Base-by-base conservation (phyloP, 2,113 vertebrate species). In the Ictalurus furcatus region DNA sequence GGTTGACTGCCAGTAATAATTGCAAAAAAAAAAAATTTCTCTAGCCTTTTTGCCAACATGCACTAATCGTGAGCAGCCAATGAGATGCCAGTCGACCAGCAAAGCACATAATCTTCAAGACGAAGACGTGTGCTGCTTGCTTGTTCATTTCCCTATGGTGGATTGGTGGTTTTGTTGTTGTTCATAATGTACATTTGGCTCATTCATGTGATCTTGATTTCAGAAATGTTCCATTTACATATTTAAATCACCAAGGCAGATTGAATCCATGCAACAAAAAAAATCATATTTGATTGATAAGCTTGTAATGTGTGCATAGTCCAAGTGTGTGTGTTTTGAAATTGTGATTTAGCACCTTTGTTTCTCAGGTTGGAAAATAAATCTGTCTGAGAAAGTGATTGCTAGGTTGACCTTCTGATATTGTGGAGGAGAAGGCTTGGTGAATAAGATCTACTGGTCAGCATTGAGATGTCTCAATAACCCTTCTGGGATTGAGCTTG, bases 401-500 rank as follows among this genome's bases (percentile, higher is more conserved):
- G 89, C 52, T 89, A 87, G 85, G 54, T 83, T 88, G 88, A 91
- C 90, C 89, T 91, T 91, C 87, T 81, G 63, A 76, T 88, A 86
- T 84, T 61, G 79, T 81, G 17, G 8, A 71, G 48, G 67, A 44
- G 82, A 88, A 58, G 71, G 14, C 48, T 89, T 85, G 67, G 61
- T 80, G 86, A 89, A 88, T 30, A 76, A 73, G 23, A 84, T 76
- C 59, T 9, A 30, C 86, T 84, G 85, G 71, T 84, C 90, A 82
- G 71, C 8, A 13, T 54, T 78, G 88, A 91, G 52, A 92, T 87
- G 88, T 92, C 91, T 93, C 90, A 89, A 63, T 88, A 83, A 80
- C 89, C 92, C 83, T 87, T 4, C 6, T 79, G 91, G 79, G 34
- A 93, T 92, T 92, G 90, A 92, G 91, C 90, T 89, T 92, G n/a